These are phyloP conservation scores for Theonella swinhoei DNA, from an alignment of 37 sponge, comb jelly and placozoan species.

Conservation along the genomic window DNA sequence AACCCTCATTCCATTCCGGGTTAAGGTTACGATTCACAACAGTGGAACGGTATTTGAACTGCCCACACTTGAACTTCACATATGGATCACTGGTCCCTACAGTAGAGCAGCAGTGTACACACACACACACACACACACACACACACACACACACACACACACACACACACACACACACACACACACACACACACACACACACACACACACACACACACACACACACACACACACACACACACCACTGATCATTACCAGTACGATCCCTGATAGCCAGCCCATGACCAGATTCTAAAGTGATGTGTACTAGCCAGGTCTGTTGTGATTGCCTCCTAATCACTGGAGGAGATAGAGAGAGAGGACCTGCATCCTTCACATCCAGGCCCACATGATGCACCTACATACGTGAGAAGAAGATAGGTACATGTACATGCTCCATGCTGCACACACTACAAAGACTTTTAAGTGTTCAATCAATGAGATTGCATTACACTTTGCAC, in stretches of 20 bases:
- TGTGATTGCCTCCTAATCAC: too few relatives aligned
- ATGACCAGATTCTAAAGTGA: slow-evolving; percentile 60
- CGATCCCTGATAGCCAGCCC: slow-evolving; percentile 73
- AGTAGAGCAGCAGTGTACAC: background rate
- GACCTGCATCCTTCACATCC: too few relatives aligned
- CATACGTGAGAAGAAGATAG: too few relatives aligned
- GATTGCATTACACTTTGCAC: too few relatives aligned
- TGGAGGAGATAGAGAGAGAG: too few relatives aligned
- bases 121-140: slow-evolving; percentile 33
- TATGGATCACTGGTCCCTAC: slow-evolving; percentile 92
- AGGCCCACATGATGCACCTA: too few relatives aligned
- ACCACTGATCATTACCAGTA: slow-evolving; percentile 45
- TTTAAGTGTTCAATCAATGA: too few relatives aligned
- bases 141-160: slow-evolving; percentile 62
- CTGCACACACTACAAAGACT: too few relatives aligned
- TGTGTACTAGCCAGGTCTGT: slow-evolving; percentile 34
- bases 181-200: slow-evolving; percentile 63
- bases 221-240: slow-evolving; percentile 20
- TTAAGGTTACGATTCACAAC: slow-evolving; percentile 76
- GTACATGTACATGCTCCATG: too few relatives aligned
- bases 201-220: slow-evolving; percentile 31
- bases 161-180: slow-evolving; percentile 63
- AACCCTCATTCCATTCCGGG: slow-evolving; percentile 90
- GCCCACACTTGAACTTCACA: slow-evolving; percentile 72
- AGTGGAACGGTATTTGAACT: slow-evolving; percentile 41